Percentiles rank a stretch among this genome's conserved stretches.
Evolutionary conservation across 30 jellyfish, hydroid and myxozoan genomes (phyloP).

Genomic region (Turritopsis rubra): DNA sequence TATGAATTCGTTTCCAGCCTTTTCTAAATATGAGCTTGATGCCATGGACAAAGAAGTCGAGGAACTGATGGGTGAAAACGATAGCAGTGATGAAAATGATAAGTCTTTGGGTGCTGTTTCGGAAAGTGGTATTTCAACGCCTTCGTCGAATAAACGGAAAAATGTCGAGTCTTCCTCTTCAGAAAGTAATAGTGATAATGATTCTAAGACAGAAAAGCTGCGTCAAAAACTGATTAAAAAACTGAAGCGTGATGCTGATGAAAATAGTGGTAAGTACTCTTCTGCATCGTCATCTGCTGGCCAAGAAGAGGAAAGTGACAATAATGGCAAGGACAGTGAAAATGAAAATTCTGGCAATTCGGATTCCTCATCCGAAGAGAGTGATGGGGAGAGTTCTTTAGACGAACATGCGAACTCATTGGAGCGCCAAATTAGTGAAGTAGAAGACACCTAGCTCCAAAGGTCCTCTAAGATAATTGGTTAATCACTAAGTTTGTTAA

Average conservation of each 20-base stretch:
- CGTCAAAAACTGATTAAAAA: background rate
- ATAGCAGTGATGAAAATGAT: slow-evolving; percentile 13
- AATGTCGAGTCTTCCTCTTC: background rate
- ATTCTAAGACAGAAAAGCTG: background rate
- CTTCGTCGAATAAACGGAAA: slow-evolving; percentile 9
- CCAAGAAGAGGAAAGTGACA: background rate
- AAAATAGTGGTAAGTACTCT: background rate
- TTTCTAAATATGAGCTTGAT: slow-evolving; percentile 73
- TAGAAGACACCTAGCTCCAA: background rate
- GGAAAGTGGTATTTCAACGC: background rate
- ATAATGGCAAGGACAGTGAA: too few species aligned
- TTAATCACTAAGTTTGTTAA: background rate
- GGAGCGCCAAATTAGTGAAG: background rate
- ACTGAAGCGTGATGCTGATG: background rate
- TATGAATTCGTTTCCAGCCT: slow-evolving; percentile 33
- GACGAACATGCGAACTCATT: background rate
- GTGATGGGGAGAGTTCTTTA: background rate
- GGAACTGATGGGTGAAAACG: slow-evolving; percentile 54
- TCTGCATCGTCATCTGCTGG: background rate
- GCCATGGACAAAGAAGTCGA: slow-evolving; percentile 96
- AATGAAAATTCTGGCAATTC: too few species aligned
- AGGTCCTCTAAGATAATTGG: background rate
- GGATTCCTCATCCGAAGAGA: background rate
- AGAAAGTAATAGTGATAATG: background rate
- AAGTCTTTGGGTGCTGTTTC: too few species aligned